phyloP scores from a whole-genome alignment of 1,140 invertebrate species.

The Homarus americanus region DNA sequence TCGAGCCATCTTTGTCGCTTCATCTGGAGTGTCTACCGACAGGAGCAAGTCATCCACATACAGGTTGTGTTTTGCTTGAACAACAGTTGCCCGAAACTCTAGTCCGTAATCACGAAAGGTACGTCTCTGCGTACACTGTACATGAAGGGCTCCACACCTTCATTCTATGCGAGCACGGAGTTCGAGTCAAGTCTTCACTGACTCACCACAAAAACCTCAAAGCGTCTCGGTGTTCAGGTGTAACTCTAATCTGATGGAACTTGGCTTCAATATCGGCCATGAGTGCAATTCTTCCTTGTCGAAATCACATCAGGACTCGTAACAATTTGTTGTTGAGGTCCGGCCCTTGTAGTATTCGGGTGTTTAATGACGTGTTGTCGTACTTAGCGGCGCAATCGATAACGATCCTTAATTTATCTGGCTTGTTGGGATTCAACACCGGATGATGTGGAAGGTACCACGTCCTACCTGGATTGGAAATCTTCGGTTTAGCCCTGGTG shows the following conservation, averaged over 20 bases:
- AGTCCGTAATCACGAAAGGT: neutral
- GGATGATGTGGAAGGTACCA: constrained; percentile 65
- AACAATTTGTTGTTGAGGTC: no score
- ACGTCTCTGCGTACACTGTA: neutral
- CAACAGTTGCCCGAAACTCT: neutral
- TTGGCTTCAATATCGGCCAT: no score
- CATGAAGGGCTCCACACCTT: constrained; percentile 6
- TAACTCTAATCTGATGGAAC: no score
- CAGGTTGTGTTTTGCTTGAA: neutral
- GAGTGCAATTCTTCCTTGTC: constrained; percentile 24
- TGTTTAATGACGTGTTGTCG: constrained; percentile 30
- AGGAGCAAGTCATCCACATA: constrained; percentile 8
- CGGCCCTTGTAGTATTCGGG: constrained; percentile 37
- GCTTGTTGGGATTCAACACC: no score
- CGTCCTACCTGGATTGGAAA: constrained; percentile 21
- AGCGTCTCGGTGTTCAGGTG: no score
- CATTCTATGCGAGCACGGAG: no score
- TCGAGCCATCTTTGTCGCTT: neutral
- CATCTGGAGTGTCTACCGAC: neutral
- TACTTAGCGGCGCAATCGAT: constrained; percentile 52
- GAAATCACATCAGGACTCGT: constrained; percentile 46
- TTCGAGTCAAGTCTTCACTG: constrained; percentile 18
- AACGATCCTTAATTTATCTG: constrained; percentile 48
- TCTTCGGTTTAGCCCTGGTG: neutral
- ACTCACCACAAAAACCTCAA: no score